Evolutionary conservation across 2,113 vertebrate species (phyloP).

Genomic region (Onychorhynchus coronatus): DNA sequence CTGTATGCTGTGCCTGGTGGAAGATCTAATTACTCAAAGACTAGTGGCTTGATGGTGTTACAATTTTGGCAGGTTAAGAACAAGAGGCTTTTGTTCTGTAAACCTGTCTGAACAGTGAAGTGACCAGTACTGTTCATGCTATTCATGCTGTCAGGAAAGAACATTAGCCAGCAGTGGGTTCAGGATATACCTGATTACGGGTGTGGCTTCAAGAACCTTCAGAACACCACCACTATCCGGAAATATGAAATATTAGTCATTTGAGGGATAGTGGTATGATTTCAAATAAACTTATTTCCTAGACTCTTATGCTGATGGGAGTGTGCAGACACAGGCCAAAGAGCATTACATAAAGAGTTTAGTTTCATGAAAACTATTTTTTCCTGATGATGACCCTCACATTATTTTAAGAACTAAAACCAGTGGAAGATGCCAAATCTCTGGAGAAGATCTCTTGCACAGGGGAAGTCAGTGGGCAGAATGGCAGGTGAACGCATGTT

Average conservation of each 20-base stretch:
- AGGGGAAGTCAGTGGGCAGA: background rate
- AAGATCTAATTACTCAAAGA: conserved; percentile 22
- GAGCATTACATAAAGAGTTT: background rate
- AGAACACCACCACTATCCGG: background rate
- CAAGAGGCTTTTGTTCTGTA: background rate
- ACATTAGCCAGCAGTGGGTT: background rate
- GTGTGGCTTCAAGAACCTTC: background rate
- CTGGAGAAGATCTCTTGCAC: background rate
- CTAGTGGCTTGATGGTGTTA: background rate
- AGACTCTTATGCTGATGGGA: background rate
- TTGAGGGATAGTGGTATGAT: background rate
- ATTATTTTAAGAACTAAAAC: background rate
- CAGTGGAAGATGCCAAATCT: background rate
- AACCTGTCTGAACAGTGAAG: background rate
- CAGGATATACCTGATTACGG: background rate
- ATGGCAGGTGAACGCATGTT: background rate
- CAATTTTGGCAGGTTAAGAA: background rate
- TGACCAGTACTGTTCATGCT: background rate
- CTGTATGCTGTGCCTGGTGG: accelerated
- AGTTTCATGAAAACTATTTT: background rate
- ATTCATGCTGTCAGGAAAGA: background rate
- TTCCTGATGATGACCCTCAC: background rate
- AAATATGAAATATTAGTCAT: background rate
- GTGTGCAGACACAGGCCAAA: background rate
- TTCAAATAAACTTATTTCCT: background rate